Base-by-base conservation (phyloP, 1,140 invertebrate genomes). In the Drosophila parvula region DNA sequence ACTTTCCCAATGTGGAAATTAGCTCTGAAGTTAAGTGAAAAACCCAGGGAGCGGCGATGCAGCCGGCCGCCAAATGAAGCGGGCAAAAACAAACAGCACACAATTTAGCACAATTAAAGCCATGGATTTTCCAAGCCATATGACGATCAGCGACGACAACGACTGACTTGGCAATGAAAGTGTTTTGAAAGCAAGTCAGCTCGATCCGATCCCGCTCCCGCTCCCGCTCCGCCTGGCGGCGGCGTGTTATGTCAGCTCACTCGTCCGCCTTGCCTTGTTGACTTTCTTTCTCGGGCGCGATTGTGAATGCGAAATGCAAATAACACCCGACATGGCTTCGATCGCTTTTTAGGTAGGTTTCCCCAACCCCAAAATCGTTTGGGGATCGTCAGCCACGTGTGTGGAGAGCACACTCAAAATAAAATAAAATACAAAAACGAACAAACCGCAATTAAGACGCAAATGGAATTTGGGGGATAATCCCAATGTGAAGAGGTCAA, bases 71-170 rank as follows among this genome's bases (percentile, higher is more conserved):
- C 74, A 86, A 84, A 74, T 77, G 61, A 64, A 63, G 78, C 78
- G 57, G 47, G 59, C 78, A 57, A 63, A 56, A 60, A 77, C 69
- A 79, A 79, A 57, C 51, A 67, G 53, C 47, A 45, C 47, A 78
- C 55, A 80, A 88, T 79, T 89, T 83, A 82, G 79, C 79, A 88
- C 82, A 74, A 79, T 79, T 83, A 79, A 77, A 73, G 55, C 65
- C 58, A 44, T 65, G 82, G 82, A 89, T 89, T 86, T 86, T 89
- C 82, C 82, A 79, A 62, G 43, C 18, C 45, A 67, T 63, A 53
- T 43, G 51, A 68, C 62, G 34, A 53, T 32, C 47, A 34, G 28
- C 59, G 32, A 61, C 45, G 47, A 18, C 67, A 28, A 58, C 64
- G 43, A 60, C 74, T 71, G 74, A 76, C 59, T 80, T 81, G 80